Evolutionary conservation across 2,888 invertebrate genomes (phyloP), one percentile per base, ranked within the genome.

Genomic region (Brassicogethes aeneus): DNA sequence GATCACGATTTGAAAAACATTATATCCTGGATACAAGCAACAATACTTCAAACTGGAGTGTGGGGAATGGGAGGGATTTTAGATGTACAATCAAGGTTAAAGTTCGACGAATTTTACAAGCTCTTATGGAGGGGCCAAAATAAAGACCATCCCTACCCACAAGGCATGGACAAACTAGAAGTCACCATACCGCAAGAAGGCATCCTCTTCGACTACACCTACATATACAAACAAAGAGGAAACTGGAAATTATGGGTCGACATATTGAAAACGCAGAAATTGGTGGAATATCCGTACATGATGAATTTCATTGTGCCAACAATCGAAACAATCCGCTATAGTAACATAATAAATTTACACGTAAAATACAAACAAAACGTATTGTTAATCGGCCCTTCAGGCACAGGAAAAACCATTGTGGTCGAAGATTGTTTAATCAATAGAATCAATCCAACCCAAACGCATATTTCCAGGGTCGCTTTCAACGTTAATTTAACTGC

Each of bases 11-110:
- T 42, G 55, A 71, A 70, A 47, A 68, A 75, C 48, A 54, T 74
- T 10, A 53, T 64, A 3, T 53, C 63, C 46, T 75, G 74, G 74
- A 61, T 68, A 5, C 73, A 78, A 62, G 71, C 72, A 8, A 66
- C 73, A 2, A 59, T 75, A 8, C 56, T 77, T 33, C 73, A 63
- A 46, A 59, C 78, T 44, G 65, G 85, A 23, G 73, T 82, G 2
- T 91, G 92, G 90, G 86, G 88, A 1, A 69, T 90, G 16, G 91
- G 81, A 1, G 89, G 88, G 1, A 62, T 65, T 5, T 57, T 76
- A 15, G 70, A 74, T 50, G 56, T 55, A 1, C 65, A 71, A 36
- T 70, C 72, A 1, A 57, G 56, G 16, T 30, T 38, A 2, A 55
- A 57, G 41, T 68, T 72, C 36, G 68, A 72, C 41, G 56, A 58